Base-by-base conservation (phyloP, 53 echinoderm and acorn worm species). In the Patiria pectinifera region DNA sequence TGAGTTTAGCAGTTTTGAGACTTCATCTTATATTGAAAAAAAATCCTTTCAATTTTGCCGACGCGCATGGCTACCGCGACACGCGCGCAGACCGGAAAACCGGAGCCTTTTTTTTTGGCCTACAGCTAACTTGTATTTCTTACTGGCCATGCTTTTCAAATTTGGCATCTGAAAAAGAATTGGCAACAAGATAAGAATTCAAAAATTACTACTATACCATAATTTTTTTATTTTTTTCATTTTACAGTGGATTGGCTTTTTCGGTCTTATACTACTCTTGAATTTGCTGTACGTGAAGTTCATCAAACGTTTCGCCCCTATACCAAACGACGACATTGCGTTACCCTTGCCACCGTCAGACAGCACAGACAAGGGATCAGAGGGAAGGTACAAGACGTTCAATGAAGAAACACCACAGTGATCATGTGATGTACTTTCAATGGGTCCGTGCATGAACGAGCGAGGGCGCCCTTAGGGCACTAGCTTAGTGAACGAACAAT, bases 231-330 rank as follows among this genome's bases (percentile, higher is more conserved):
- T 66, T 66, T 4, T 66, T 4, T 66, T 66, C 66, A 15, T 4
- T 66, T 66, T 66, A 13, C 92, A 92, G 92, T 92, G 92, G 92
- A 18, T 77, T 44, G 85, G 77, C 12, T 92, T 92, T 63, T 85
- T 92, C 66, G 22, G 83, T 14, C 19, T 85, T 43, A 58, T 92
- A 45, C 61, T 92, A 43, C 76, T 92, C 18, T 60, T 74, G 62
- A 92, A 92, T 85, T 45, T 85, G 60, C 85, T 92, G 44, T 92
- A 92, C 77, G 92, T 92, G n/a, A 85, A 85, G 22, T 21, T 76
- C 60, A 49, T 62, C 62, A 71, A 76, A 48, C 77, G 9, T 18
- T 61, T 53, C 60, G 10, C 76, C 14, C 87, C 87, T 13, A 45
- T 76, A 58, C 59, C 78, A 4, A 53, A 59, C 35, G 78, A 87